phyloP scores from a whole-genome alignment of 1,140 invertebrate species.

The Eubasilissa regina region DNA sequence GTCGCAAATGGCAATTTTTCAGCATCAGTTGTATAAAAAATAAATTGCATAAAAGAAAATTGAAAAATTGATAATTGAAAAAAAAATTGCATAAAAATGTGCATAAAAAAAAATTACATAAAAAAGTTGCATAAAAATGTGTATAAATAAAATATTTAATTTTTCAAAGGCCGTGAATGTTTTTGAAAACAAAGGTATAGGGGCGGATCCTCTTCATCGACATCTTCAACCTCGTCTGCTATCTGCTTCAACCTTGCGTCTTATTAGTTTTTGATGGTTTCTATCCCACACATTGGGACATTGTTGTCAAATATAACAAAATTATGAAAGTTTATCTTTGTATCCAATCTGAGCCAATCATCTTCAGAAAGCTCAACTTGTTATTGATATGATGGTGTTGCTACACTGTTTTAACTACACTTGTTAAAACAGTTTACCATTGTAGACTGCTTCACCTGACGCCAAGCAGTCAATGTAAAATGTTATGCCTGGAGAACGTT shows the following conservation, averaged over 20 bases:
- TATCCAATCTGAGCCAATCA: background rate
- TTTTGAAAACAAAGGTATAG: background rate
- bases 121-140: too few species aligned
- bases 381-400: background rate
- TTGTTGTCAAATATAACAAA: background rate
- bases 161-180: background rate
- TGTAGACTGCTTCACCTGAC: background rate
- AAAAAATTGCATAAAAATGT: too few species aligned
- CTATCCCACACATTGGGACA: background rate
- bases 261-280: background rate
- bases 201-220: too few species aligned
- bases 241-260: background rate
- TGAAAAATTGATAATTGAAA: too few species aligned
- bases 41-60: too few species aligned
- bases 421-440: background rate
- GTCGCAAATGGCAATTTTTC: too few species aligned
- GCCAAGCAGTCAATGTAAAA: too few species aligned
- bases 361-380: background rate
- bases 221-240: background rate
- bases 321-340: background rate
- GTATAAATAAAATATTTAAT: too few species aligned
- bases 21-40: too few species aligned
- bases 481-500: too few species aligned
- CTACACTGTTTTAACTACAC: background rate
- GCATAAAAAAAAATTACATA: too few species aligned